phyloP scores from a whole-genome alignment of 2,797 vertebrate genomes.

The Coregonus sp. region DNA sequence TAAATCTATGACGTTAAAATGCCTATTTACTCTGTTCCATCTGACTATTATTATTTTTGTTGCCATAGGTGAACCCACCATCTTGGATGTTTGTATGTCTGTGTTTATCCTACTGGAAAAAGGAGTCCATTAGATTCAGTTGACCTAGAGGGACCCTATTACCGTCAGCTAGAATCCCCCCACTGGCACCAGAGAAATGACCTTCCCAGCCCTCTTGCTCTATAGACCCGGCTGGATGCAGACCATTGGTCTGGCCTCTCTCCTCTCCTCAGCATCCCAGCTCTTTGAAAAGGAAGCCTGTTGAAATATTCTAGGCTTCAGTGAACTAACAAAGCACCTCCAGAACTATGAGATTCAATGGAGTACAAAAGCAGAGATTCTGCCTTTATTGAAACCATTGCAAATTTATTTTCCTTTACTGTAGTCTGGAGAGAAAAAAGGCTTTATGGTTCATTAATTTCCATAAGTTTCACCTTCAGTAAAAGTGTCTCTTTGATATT shows the following conservation, averaged over 20 bases:
- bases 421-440: not conserved
- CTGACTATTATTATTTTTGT: slow-evolving; percentile 25
- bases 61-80: slow-evolving; percentile 34
- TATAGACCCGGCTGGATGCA: slow-evolving; percentile 52
- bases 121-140: slow-evolving; percentile 39
- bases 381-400: not conserved
- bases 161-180: slow-evolving; percentile 39
- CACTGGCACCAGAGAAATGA: slow-evolving; percentile 47
- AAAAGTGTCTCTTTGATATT: slow-evolving; percentile 20
- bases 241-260: slow-evolving; percentile 31
- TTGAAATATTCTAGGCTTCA: not conserved
- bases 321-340: not conserved
- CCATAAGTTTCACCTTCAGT: slow-evolving; percentile 9
- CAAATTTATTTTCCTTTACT: not conserved
- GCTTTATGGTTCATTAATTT: slow-evolving; percentile 54
- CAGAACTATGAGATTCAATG: not conserved
- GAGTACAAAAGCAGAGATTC: not conserved
- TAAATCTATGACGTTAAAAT: no score
- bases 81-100: slow-evolving; percentile 28
- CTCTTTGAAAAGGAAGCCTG: slow-evolving; percentile 29
- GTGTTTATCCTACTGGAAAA: slow-evolving; percentile 35
- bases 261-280: slow-evolving; percentile 43
- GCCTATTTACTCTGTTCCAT: no score
- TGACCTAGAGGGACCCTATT: slow-evolving; percentile 46
- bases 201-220: slow-evolving; percentile 22